Evolutionary conservation across 2,113 vertebrate species (phyloP), one percentile per base, ranked within the genome.

Genomic region (Callaeas wilsoni): DNA sequence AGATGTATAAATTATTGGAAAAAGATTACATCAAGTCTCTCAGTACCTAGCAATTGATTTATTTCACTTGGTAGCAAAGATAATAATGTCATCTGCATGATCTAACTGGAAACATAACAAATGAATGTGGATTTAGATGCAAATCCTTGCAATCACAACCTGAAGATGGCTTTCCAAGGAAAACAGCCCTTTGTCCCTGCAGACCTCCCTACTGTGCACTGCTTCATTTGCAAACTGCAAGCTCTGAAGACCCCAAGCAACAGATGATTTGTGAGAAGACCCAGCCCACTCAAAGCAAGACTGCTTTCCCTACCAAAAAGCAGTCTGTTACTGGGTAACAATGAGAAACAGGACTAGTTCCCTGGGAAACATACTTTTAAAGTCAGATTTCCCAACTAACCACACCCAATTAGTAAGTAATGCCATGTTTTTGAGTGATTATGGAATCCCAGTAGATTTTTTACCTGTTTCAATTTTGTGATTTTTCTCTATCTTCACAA

Each of bases 351-450:
- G 41, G 77, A 85, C 70, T 42, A 95, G 60, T 82, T 95, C 89
- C 92, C 88, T 96, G 95, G 55, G 88, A 96, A 96, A 93, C 46
- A 73, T 56, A 46, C 90, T 90, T 95, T 93, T 86, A 79, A 91
- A 95, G 91, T 93, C 93, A 94, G 89, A 95, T 97, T 96, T 97
- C 92, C 87, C 87, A 96, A 93, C 69, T 76, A 94, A 94, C 96
- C 94, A 89, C 96, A 96, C 96, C 96, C 95, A 86, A 79, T 92
- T 94, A 95, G n/a, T 92, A 96, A 93, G 76, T 77, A 80, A 83
- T 37, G 33, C 64, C 47, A 65, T 83, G n/a, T 59, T 94, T 93
- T 80, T 50, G 23, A 68, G 64, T 25, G 49, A 67, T 94, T 93
- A 55, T 86, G 65, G 70, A 79, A 87, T 74, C 52, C 37, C 70